A percentile compares a stretch with the other conserved stretches of the same genome.
Conservation (phyloP, 2,113 vertebrate genomes). For the Opisthocomus hoazin region DNA sequence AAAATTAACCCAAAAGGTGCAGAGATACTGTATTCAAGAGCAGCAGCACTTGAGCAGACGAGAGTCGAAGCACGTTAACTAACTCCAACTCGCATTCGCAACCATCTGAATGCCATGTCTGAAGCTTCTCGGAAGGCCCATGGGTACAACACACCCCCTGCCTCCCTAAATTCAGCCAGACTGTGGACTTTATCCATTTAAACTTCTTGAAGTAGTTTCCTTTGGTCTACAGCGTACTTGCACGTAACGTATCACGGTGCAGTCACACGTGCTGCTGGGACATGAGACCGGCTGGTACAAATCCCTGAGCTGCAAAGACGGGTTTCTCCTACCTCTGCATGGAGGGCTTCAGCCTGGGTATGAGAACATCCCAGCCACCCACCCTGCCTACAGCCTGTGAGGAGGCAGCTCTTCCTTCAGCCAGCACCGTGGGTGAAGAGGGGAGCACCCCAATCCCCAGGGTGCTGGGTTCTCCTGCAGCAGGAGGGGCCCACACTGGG, state of each 20-base stretch:
- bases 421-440: not conserved
- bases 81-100: not conserved
- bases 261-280: not conserved
- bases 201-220: not conserved
- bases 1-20: not conserved
- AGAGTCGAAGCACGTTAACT: not conserved
- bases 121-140: not conserved
- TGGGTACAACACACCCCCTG: rapidly evolving
- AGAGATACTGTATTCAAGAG: not conserved
- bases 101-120: not conserved
- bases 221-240: not conserved
- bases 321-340: not conserved
- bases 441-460: not conserved
- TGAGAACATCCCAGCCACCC: not conserved
- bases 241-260: not conserved
- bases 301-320: not conserved
- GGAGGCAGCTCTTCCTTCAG: not conserved
- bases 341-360: not conserved
- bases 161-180: not conserved
- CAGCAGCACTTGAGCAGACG: not conserved
- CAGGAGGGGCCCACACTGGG: not conserved
- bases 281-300: not conserved
- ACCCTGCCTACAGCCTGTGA: not conserved
- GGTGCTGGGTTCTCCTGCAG: not conserved
- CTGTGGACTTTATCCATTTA: not conserved